Base-by-base conservation (phyloP, 2,888 invertebrate species). In the Trachelus iudaicus region DNA sequence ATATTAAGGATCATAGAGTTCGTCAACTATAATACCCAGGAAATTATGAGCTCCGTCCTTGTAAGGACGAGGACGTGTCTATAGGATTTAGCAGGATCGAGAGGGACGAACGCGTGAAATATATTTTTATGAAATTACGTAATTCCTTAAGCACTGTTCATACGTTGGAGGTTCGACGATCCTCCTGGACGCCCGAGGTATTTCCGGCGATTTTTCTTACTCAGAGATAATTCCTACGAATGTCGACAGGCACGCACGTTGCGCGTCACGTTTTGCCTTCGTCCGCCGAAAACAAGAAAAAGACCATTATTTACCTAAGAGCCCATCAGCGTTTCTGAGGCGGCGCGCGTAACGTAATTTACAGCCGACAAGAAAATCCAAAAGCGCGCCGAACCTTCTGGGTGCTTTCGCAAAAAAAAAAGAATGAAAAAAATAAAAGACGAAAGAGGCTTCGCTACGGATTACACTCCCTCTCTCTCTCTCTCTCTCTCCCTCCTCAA, bases 291-390 rank as follows among this genome's bases (percentile, higher is more conserved):
- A 56, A 56, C 56, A 56, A 56, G 56, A 34, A 31, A 31, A 13
- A 34, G 30, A 71, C 23, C 71, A 34, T 71, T 71, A 71, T 71
- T 71, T 71, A 71, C 71, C 71, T 71, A 34, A 71, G 33, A 23
- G 31, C 3, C 33, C 71, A 34, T 71, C 71, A 71, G n/a, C 31
- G 31, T 31, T 71, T 33, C 33, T 1, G 13, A 33, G 31, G 31
- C 71, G 30, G 13, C 13, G 33, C 15, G 33, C 31, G 71, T 71
- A 31, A 31, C 33, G 33, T 71, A 71, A 34, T 71, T 71, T 71
- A 71, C 71, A 71, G 34, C 33, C 71, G 71, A 34, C 31, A 71
- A 71, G 71, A 31, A 71, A 71, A 71, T 71, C 71, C 31, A 31
- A 15, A 31, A 13, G 71, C 71, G 23, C 23, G 56, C 56, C 23